Evolutionary conservation across 2,113 vertebrate genomes (phyloP), one percentile per base, ranked within the genome.

Genomic region (Rhinopithecus roxellana): DNA sequence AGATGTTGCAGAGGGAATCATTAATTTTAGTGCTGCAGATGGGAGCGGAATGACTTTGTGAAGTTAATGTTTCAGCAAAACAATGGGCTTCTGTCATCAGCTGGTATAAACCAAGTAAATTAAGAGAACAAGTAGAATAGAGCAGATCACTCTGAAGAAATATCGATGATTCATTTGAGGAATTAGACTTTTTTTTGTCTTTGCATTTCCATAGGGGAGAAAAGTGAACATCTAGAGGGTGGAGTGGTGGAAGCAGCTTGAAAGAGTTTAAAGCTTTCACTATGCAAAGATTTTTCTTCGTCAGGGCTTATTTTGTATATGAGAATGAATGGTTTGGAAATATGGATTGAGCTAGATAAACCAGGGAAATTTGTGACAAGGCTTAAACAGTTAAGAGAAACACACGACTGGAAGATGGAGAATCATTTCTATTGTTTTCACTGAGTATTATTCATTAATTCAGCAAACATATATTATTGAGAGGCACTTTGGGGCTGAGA

Each of bases 21-120:
- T 99, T 99, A 99, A 99, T 99, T 99, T 99, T 99, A 99, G 98
- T 99, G 98, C 98, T 97, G 97, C 99, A 99, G 98, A 99, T 99
- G 99, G 98, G 98, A 99, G 98, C n/a, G 0, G 98, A 99, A 99
- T 99, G 99, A 99, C 99, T 99, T 99, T 99, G 98, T 97, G 98
- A 99, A 99, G 99, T 99, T 99, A 99, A 99, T 99, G 99, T 98
- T 98, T 99, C 99, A 99, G 99, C 99, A 99, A 99, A 99, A 99
- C 99, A 99, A 99, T 99, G 98, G 98, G 98, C 98, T 98, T 98
- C 99, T 99, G 98, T 99, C 99, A 98, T 99, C 98, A 98, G 98
- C 98, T 98, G 98, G 98, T 98, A 98, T 98, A 99, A 99, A 99
- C 98, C 81, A 40, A 99, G 98, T 98, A 99, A 99, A 99, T 99